These are phyloP conservation scores for Gallinago undulata DNA, from an alignment of 2,113 vertebrate species.

Conservation along the genomic window DNA sequence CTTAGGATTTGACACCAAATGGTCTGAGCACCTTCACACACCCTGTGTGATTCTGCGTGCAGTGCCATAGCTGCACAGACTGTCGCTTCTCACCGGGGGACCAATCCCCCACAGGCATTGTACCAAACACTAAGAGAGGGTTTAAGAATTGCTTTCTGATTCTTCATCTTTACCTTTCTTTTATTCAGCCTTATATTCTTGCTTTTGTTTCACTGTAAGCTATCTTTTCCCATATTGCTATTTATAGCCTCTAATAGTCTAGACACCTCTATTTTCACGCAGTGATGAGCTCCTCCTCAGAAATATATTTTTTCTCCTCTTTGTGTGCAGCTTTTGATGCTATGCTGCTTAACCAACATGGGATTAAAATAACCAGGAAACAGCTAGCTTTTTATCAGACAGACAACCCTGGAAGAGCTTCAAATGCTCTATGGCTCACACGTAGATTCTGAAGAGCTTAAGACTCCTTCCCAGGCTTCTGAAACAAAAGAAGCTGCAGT, in stretches of 20 bases:
- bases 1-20: not conserved
- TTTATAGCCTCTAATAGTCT: not conserved
- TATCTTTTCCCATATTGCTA: not conserved
- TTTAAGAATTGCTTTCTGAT: not conserved
- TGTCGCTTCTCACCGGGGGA: not conserved
- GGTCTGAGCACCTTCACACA: not conserved
- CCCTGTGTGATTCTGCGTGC: accelerated
- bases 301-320: not conserved
- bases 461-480: not conserved
- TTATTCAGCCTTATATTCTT: not conserved
- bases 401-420: not conserved
- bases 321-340: not conserved
- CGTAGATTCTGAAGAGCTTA: not conserved
- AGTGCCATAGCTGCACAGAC: not conserved
- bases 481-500: not conserved
- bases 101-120: accelerated
- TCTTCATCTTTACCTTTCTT: not conserved
- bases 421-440: not conserved
- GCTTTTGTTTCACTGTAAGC: not conserved
- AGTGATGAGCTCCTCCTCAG: not conserved
- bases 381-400: not conserved
- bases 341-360: not conserved
- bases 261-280: not conserved
- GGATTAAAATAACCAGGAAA: not conserved
- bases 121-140: not conserved